Percentiles rank a stretch among this genome's conserved stretches.
Conservation (phyloP, 2,797 vertebrate genomes). For the Semotilus atromaculatus region DNA sequence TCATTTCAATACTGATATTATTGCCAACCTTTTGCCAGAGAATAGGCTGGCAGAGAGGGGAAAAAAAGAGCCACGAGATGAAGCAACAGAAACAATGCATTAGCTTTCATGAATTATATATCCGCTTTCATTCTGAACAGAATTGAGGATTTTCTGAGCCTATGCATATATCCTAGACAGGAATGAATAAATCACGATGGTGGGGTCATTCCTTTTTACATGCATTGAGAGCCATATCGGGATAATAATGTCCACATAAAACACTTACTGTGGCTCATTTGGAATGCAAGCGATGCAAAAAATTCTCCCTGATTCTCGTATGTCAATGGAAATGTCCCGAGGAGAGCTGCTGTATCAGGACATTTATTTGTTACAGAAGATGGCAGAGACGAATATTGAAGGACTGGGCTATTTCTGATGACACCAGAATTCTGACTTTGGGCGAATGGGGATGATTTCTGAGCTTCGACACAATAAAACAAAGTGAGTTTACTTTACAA, state of each 20-base stretch:
- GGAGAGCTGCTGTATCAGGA: slow-evolving; percentile 69
- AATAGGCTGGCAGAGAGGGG: slow-evolving; percentile 66
- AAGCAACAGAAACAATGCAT: slow-evolving; percentile 85
- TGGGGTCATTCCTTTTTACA: slow-evolving; percentile 62
- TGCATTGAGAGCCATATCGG: slow-evolving; percentile 50
- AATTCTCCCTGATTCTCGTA: slow-evolving; percentile 59
- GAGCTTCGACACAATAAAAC: background rate
- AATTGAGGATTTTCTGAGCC: slow-evolving; percentile 71
- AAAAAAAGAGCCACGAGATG: slow-evolving; percentile 62
- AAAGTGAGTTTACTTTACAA: slow-evolving; percentile 25
- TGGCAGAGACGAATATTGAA: slow-evolving; percentile 37
- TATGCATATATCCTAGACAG: slow-evolving; percentile 75
- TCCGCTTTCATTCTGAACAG: slow-evolving; percentile 68
- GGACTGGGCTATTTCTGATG: slow-evolving; percentile 34
- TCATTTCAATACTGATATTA: slow-evolving; percentile 83
- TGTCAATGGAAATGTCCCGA: slow-evolving; percentile 68
- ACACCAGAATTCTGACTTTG: slow-evolving; percentile 22
- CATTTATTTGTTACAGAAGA: slow-evolving; percentile 54
- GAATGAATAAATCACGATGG: slow-evolving; percentile 77
- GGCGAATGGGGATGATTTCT: slow-evolving; percentile 12
- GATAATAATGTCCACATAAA: slow-evolving; percentile 55
- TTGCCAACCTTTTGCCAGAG: slow-evolving; percentile 79
- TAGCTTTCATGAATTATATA: slow-evolving; percentile 84
- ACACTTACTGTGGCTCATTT: slow-evolving; percentile 51
- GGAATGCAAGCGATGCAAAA: slow-evolving; percentile 60